Evolutionary conservation across 2,888 invertebrate species (phyloP), one percentile per base, ranked within the genome.

Genomic region (Phasia obesa): DNA sequence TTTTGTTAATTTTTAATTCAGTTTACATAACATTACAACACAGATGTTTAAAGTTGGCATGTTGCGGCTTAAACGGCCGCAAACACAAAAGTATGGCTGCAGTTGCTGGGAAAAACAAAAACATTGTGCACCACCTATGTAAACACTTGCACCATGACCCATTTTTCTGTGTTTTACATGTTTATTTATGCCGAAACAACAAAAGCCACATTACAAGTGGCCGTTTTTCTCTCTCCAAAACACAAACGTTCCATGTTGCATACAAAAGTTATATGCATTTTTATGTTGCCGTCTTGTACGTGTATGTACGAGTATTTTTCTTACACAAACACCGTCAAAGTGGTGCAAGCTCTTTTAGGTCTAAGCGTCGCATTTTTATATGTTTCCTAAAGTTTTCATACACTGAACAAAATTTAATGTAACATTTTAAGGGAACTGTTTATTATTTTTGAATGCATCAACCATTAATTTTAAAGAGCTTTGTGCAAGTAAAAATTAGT

Each of bases 131-230:
- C 57, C 44, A 64, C 57, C 44, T 53, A 70, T 53, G 70, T 57
- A 71, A 83, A 75, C 67, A 79, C 83, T 79, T 79, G 79, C 75
- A 79, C 71, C 83, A 83, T 83, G 83, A 79, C 79, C 83, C 25
- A 79, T 78, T 75, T 81, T 67, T 55, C 11, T 25, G 17, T 65
- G 47, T 65, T 65, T 78, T 65, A 75, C 83, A 79, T 71, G 78
- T 83, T 70, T 79, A 83, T 75, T 79, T 79, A 75, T 79, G 57
- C 53, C 70, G 65, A 21, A 75, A 15, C 73, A 59, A 57, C 21
- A 65, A 17, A 15, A 38, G 42, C 53, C 21, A 64, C 49, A 17
- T 38, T 17, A 53, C 59, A 79, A 83, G 75, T 82, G 70, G 19
- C 65, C 71, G 44, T 21, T 49, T 35, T 13, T 31, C 23, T 42